Evolutionary conservation across 2,113 vertebrate species (phyloP).

Genomic region (Ginglymostoma cirratum): DNA sequence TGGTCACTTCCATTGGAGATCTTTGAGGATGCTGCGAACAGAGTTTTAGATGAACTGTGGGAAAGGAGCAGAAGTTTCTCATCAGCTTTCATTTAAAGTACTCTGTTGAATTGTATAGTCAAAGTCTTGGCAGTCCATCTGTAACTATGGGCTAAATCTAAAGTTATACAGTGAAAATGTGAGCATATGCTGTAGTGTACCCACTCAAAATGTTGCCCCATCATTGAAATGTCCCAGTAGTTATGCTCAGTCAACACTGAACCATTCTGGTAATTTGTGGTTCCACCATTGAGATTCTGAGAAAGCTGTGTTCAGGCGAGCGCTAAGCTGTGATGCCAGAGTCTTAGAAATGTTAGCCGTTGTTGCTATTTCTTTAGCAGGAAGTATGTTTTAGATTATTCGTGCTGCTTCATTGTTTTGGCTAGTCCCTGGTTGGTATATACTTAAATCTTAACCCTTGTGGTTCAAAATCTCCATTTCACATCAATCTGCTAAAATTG

Average conservation of each 20-base stretch:
- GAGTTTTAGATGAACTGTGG: neutral
- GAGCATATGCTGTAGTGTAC: neutral
- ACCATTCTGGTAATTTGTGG: slow-evolving; percentile 11
- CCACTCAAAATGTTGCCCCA: neutral
- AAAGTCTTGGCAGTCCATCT: neutral
- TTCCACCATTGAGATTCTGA: neutral
- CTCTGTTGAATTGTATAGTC: neutral
- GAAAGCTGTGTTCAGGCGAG: neutral
- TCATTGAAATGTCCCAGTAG: neutral
- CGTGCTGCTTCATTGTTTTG: neutral
- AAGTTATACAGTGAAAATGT: neutral
- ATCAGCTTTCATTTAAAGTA: neutral
- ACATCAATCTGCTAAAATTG: neutral
- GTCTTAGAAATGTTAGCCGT: neutral
- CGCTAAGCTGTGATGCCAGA: neutral
- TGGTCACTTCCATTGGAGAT: no score
- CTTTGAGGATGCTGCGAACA: neutral
- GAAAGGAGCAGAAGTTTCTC: neutral
- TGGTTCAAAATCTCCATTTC: neutral
- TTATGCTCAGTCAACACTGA: neutral
- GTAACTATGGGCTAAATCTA: neutral
- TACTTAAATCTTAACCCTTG: slow-evolving; percentile 9
- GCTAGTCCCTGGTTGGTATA: neutral
- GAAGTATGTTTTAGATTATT: slow-evolving; percentile 22
- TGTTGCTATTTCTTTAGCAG: neutral